Evolutionary conservation across 92 coral and sea anemone genomes (phyloP).

Genomic region (Epizoanthus rinbou): DNA sequence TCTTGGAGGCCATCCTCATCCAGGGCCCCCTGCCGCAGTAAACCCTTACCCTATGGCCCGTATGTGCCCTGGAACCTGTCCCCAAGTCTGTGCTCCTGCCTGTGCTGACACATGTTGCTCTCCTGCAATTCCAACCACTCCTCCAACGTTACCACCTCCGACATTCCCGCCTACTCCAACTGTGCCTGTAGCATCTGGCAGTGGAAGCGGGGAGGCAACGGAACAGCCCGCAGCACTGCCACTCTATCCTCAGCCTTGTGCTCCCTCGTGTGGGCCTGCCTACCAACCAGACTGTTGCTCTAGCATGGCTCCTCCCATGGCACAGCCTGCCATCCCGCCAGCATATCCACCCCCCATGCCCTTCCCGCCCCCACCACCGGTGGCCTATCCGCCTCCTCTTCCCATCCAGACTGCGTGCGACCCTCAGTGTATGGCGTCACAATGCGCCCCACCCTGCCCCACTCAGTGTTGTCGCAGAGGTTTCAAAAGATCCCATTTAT

Average conservation of each 20-base stretch:
- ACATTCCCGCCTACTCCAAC: constrained; percentile 29
- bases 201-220: constrained; percentile 46
- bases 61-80: constrained; percentile 68
- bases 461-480: constrained; percentile 75
- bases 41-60: constrained; percentile 80
- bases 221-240: constrained; percentile 24
- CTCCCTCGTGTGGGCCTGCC: constrained; percentile 78
- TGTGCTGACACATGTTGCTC: constrained; percentile 71
- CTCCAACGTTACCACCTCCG: constrained; percentile 43
- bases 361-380: constrained; percentile 50
- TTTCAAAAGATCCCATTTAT: constrained; percentile 41
- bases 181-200: constrained; percentile 54
- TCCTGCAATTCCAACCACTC: constrained; percentile 50
- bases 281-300: constrained; percentile 71
- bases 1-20: constrained; percentile 85
- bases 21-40: constrained; percentile 80
- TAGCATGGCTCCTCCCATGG: constrained; percentile 46
- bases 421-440: constrained; percentile 58
- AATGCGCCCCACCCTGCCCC: constrained; percentile 76
- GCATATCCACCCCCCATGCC: constrained; percentile 52
- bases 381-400: constrained; percentile 74
- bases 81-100: constrained; percentile 79
- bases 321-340: constrained; percentile 37
- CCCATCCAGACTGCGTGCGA: constrained; percentile 51
- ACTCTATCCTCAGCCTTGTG: constrained; percentile 76